Percentiles rank a stretch among this genome's conserved stretches.
phyloP scores from a whole-genome alignment of 2,113 vertebrate genomes.

The Pipra filicauda region DNA sequence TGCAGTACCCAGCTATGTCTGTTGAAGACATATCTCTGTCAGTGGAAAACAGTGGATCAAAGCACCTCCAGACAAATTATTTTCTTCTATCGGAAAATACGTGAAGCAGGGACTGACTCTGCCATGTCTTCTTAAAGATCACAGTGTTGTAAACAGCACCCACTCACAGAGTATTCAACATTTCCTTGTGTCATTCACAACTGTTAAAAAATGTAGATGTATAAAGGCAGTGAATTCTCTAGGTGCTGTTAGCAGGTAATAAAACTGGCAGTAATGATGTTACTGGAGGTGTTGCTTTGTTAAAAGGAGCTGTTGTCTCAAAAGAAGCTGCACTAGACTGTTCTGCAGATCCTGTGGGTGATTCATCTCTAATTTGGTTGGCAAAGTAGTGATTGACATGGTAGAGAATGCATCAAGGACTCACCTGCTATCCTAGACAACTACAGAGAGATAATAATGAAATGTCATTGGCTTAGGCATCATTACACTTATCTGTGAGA shows the following conservation, averaged over 20 bases:
- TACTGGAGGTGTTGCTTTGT: not conserved
- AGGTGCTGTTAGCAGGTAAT: not conserved
- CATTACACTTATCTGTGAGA: conserved; percentile 43
- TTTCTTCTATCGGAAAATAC: not conserved
- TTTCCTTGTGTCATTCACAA: not conserved
- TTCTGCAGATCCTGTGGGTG: not conserved
- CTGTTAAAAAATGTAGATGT: not conserved
- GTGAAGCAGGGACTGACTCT: not conserved
- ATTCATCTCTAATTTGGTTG: not conserved
- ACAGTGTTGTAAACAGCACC: not conserved
- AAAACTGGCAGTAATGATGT: not conserved
- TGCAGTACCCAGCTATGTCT: not conserved
- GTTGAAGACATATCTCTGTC: not conserved
- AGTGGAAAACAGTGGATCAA: not conserved
- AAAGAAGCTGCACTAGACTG: not conserved
- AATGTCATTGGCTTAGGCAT: conserved; percentile 43
- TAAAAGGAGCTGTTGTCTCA: not conserved
- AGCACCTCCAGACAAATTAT: not conserved
- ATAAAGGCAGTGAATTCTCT: not conserved
- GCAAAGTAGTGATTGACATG: not conserved
- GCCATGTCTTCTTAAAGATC: not conserved
- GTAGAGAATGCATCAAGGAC: not conserved
- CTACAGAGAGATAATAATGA: conserved; percentile 15
- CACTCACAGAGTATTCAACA: not conserved
- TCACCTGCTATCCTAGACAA: not conserved